Evolutionary conservation across 2,888 invertebrate species (phyloP), one percentile per base, ranked within the genome.

Genomic region (Pharmacophagus antenor): DNA sequence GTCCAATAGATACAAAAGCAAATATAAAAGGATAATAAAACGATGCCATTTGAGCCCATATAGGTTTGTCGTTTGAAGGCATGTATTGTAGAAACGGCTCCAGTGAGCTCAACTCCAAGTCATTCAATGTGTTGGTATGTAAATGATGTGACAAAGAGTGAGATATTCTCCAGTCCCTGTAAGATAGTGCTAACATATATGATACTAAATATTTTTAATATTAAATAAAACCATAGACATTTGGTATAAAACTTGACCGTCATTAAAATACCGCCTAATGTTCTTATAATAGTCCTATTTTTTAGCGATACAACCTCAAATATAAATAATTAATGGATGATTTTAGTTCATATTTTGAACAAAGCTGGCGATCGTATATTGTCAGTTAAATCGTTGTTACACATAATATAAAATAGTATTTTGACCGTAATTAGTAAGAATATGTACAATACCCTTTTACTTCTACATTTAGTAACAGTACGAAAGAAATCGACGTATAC

Each of bases 61-160:
- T 71, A 0, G 82, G 74, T 63, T 91, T 91, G 15, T 91, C 84
- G 73, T 94, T 94, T 47, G 92, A 77, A 0, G 96, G 95, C 23
- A 95, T 68, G 85, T 93, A 96, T 47, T 92, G 86, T 0, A 95
- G 76, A 50, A 94, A 85, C 0, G 96, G 96, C 72, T 96, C 95
- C 37, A 93, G 78, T 74, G 92, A 82, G 31, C 93, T 92, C 0
- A 96, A 83, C 73, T 97, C 96, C 54, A 94, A 80, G 77, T 97
- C 97, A 71, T 94, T 92, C 0, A 94, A 85, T 0, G 96, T 95
- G 74, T 97, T 97, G 0, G 97, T 94, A 75, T 94, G 94, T 20
- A 95, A 84, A 71, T 97, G 97, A 76, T 97, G 97, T 7, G 96
- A 96, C 70, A 97, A 79, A 0, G 92, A 93, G 71, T 97, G 97